A percentile compares a stretch with the other conserved stretches of the same genome.
phyloP scores from a whole-genome alignment of 2,888 invertebrate species.

The Loripinus fragilis region DNA sequence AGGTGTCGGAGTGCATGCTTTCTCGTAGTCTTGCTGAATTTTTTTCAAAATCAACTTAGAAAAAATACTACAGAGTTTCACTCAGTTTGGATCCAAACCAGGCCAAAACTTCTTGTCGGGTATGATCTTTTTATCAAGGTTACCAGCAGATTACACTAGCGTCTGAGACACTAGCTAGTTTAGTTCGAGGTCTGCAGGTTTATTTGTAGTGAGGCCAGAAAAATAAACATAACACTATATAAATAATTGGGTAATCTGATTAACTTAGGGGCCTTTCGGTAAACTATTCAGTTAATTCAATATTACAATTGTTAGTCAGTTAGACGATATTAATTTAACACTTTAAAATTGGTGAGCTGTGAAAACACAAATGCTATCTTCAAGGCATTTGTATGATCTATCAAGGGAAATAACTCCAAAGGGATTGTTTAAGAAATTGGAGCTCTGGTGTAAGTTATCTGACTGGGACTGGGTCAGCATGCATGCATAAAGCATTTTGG shows the following conservation, averaged over 20 bases:
- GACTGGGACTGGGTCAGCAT: constrained; percentile 2
- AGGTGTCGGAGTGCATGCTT: too few species aligned
- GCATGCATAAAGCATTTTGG: neutral
- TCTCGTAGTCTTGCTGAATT: too few species aligned
- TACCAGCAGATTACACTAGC: too few species aligned
- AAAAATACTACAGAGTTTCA: too few species aligned
- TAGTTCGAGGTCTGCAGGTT: too few species aligned
- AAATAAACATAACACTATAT: constrained; percentile 7
- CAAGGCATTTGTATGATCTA: neutral
- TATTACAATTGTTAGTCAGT: constrained; percentile 2
- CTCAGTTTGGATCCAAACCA: too few species aligned
- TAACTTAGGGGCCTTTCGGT: constrained; percentile 10
- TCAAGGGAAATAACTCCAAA: constrained; percentile 9
- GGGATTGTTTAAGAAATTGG: neutral
- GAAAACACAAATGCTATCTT: constrained; percentile 4
- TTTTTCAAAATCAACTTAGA: too few species aligned
- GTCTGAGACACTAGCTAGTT: too few species aligned
- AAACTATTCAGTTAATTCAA: constrained; percentile 13
- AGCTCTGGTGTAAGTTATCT: constrained; percentile 14
- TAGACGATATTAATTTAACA: neutral
- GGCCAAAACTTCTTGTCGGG: too few species aligned
- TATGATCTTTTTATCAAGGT: too few species aligned
- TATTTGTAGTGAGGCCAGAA: too few species aligned
- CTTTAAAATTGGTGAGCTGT: neutral
- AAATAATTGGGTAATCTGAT: constrained; percentile 14